phyloP scores from a whole-genome alignment of 2,797 vertebrate genomes.

The Furcifer pardalis region DNA sequence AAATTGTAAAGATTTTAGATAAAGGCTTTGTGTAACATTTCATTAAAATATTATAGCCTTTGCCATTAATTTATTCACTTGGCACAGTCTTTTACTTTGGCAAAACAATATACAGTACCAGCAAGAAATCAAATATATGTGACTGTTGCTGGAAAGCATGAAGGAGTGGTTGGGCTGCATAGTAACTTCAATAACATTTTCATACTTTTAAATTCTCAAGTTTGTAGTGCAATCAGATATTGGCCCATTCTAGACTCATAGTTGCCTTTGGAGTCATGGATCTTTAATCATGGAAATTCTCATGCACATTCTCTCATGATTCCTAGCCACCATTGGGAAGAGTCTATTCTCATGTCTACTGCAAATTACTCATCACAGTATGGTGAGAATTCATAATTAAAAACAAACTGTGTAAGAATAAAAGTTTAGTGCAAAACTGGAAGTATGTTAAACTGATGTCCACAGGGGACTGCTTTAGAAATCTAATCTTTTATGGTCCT shows the following conservation, averaged over 20 bases:
- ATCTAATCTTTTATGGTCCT: not conserved
- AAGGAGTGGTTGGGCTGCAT: not conserved
- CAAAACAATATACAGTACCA: conserved; percentile 2
- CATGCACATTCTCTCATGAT: not conserved
- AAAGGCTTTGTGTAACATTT: conserved; percentile 45
- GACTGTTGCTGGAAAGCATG: conserved; percentile 5
- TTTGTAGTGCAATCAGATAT: conserved; percentile 6
- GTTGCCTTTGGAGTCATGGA: not conserved
- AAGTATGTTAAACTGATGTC: not conserved
- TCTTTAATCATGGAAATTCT: not conserved
- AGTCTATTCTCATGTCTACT: not conserved
- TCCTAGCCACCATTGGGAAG: not conserved
- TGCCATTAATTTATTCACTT: conserved; percentile 36
- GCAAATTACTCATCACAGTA: not conserved
- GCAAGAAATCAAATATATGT: conserved; percentile 24
- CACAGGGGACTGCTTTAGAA: not conserved
- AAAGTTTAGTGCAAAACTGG: not conserved
- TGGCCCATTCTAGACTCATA: not conserved
- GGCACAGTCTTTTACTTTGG: conserved; percentile 26
- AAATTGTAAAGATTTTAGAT: conserved; percentile 42
- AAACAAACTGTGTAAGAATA: not conserved
- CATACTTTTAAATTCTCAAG: not conserved
- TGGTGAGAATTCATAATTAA: not conserved
- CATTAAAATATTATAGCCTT: conserved; percentile 29
- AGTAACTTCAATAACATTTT: conserved; percentile 4